A percentile compares a stretch with the other conserved stretches of the same genome.
Conservation (phyloP, 2,113 vertebrate species). For the Petroica traversi region DNA sequence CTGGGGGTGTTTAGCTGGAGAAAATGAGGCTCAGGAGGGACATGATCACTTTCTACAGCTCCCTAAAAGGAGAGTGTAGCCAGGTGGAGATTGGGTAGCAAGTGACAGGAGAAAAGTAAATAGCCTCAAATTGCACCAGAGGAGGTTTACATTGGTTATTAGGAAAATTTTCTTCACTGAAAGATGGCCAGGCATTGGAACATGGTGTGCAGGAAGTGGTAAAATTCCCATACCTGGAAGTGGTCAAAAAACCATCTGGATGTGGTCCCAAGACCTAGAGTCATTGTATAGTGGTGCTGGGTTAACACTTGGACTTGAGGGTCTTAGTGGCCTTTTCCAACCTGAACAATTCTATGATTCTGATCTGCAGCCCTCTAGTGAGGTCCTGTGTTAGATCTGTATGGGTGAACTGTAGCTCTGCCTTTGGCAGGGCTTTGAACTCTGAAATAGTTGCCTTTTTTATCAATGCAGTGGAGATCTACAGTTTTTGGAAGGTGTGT, state of each 20-base stretch:
- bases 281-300: neutral
- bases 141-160: neutral
- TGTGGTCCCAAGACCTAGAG: neutral
- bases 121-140: neutral
- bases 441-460: neutral
- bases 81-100: too few species aligned
- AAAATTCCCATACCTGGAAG: neutral
- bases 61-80: neutral
- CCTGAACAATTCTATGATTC: neutral
- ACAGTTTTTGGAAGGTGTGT: neutral
- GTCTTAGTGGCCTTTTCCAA: neutral
- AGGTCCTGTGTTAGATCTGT: neutral
- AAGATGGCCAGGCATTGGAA: neutral
- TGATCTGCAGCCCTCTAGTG: neutral
- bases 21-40: neutral
- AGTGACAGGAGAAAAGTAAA: neutral
- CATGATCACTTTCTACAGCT: neutral
- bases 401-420: neutral
- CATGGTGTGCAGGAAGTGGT: neutral
- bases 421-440: neutral
- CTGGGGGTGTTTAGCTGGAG: neutral
- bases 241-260: neutral
- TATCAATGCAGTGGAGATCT: neutral
- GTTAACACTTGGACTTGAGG: accelerated
- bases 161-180: neutral